These are phyloP conservation scores for Protobothrops mucrosquamatus DNA, from an alignment of 2,113 vertebrate species.

Conservation along the genomic window DNA sequence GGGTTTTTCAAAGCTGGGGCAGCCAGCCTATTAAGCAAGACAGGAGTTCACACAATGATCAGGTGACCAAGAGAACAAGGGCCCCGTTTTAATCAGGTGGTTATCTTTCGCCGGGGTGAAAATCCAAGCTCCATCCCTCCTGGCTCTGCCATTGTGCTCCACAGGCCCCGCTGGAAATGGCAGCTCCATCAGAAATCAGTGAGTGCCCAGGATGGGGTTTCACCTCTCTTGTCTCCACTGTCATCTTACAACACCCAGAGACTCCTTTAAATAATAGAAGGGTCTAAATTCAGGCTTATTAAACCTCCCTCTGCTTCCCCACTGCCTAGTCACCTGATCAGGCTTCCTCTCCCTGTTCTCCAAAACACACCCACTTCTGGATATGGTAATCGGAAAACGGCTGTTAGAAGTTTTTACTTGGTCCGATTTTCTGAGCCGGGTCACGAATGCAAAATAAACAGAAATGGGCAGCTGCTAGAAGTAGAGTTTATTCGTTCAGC, in stretches of 20 bases:
- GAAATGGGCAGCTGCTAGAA: no score
- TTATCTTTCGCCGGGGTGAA: slow-evolving; percentile 83
- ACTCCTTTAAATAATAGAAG: slow-evolving; percentile 60
- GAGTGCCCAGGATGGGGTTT: slow-evolving; percentile 80
- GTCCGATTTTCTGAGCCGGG: no score
- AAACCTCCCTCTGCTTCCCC: not conserved
- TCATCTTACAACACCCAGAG: slow-evolving; percentile 50
- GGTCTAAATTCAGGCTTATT: slow-evolving; percentile 51
- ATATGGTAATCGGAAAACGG: no score
- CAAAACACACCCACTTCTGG: not conserved
- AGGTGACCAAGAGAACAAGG: slow-evolving; percentile 85
- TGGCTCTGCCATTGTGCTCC: slow-evolving; percentile 68
- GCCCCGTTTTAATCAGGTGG: slow-evolving; percentile 87
- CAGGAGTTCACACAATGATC: slow-evolving; percentile 88
- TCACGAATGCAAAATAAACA: no score
- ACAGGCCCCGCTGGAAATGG: slow-evolving; percentile 70
- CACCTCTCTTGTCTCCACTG: slow-evolving; percentile 72
- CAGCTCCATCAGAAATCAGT: slow-evolving; percentile 76
- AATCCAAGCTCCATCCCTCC: slow-evolving; percentile 82
- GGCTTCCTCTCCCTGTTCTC: not conserved
- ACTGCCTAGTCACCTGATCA: not conserved
- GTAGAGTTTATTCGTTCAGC: no score
- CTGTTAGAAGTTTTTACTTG: no score
- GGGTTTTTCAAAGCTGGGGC: slow-evolving; percentile 40
- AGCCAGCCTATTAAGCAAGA: slow-evolving; percentile 83